phyloP scores from a whole-genome alignment of 2,797 vertebrate species.

The Eulemur albifrons region DNA sequence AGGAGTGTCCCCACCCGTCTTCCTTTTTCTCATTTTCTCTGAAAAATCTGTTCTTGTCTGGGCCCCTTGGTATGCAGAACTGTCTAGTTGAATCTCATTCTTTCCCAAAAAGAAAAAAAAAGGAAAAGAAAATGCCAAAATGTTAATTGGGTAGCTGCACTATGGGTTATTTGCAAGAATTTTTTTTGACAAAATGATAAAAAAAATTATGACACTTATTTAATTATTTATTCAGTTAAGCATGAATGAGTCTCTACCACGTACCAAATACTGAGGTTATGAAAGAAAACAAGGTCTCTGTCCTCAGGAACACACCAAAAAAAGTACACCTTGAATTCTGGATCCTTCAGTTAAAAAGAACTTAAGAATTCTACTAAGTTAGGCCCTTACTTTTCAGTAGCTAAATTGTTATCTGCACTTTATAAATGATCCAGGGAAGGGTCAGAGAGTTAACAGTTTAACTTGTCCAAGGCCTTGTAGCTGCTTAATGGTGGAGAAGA shows the following conservation, averaged over 20 bases:
- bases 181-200: conserved; percentile 22
- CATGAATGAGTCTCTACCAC: background rate
- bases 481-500: background rate
- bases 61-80: conserved; percentile 45
- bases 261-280: conserved; percentile 5
- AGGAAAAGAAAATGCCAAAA: background rate
- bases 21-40: conserved; percentile 24
- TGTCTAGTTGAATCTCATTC: conserved; percentile 29
- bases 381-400: background rate
- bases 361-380: background rate
- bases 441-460: background rate
- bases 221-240: conserved; percentile 24
- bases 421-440: background rate
- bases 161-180: conserved; percentile 18
- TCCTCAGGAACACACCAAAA: background rate
- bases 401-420: background rate
- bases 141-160: background rate
- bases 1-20: background rate
- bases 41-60: background rate
- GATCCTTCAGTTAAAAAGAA: background rate
- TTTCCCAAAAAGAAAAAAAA: background rate
- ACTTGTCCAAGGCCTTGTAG: background rate
- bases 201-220: background rate
- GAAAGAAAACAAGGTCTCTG: conserved; percentile 9
- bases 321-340: background rate